Evolutionary conservation across 1,140 invertebrate species (phyloP).

Genomic region (Hycleus cichorii): DNA sequence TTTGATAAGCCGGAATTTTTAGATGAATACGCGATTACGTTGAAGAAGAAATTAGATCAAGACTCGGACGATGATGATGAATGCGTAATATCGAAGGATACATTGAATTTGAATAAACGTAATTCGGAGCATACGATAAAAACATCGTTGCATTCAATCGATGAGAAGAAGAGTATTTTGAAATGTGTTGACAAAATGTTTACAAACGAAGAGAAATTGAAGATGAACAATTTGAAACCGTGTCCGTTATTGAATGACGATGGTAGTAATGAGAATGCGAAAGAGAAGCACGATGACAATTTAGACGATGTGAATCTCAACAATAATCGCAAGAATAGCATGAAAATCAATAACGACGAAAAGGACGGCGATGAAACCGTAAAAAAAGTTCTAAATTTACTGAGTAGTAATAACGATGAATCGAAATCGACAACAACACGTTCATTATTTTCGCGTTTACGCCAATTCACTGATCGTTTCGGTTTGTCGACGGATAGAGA

Average conservation of each 20-base stretch:
- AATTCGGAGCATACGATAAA: slow-evolving; percentile 38
- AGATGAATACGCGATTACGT: slow-evolving; percentile 35
- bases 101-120: slow-evolving; percentile 37
- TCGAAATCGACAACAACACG: neutral
- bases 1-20: slow-evolving; percentile 37
- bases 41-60: slow-evolving; percentile 32
- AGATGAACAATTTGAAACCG: slow-evolving; percentile 19
- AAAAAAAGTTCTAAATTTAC: slow-evolving; percentile 8
- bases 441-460: slow-evolving; percentile 34
- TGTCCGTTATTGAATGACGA: neutral
- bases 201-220: slow-evolving; percentile 22
- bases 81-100: slow-evolving; percentile 36
- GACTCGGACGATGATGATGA: slow-evolving; percentile 21
- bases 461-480: slow-evolving; percentile 38
- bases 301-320: slow-evolving; percentile 1
- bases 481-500: slow-evolving; percentile 35
- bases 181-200: slow-evolving; percentile 29
- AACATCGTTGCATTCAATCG: slow-evolving; percentile 13
- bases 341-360: slow-evolving; percentile 6
- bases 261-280: neutral
- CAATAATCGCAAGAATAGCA: slow-evolving; percentile 17
- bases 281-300: neutral
- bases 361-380: slow-evolving; percentile 22
- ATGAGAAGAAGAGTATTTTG: slow-evolving; percentile 37
- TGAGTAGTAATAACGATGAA: neutral